Conservation (phyloP, 2,797 vertebrate species). For the Gadopsis marmoratus region DNA sequence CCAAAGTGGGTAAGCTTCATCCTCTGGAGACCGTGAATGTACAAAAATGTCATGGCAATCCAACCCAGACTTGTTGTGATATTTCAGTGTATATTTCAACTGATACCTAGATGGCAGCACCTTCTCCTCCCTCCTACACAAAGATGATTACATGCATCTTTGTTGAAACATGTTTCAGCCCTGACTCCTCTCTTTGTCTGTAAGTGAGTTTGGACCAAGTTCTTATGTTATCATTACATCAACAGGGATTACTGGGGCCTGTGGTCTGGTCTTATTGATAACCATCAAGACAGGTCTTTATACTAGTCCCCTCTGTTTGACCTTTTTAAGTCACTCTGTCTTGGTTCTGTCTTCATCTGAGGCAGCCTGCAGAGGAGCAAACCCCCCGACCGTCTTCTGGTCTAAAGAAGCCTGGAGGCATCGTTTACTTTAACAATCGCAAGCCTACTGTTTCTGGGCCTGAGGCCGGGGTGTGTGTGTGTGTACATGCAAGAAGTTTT, state of each 20-base stretch:
- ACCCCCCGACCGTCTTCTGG: slow-evolving; percentile 18
- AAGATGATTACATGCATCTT: background rate
- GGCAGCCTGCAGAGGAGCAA: slow-evolving; percentile 14
- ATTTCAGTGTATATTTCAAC: background rate
- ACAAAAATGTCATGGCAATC: background rate
- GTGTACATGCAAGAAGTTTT: slow-evolving; percentile 50
- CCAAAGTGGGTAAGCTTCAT: background rate
- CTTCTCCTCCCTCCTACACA: background rate
- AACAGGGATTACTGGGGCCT: slow-evolving; percentile 1
- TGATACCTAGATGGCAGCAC: background rate
- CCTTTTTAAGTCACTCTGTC: slow-evolving; percentile 33
- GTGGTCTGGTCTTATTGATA: slow-evolving; percentile 11
- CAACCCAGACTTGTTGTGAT: background rate
- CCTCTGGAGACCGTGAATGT: background rate
- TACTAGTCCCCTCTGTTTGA: slow-evolving; percentile 23
- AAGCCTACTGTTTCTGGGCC: slow-evolving; percentile 37
- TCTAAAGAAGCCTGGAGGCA: slow-evolving; percentile 55
- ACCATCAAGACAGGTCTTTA: slow-evolving; percentile 36
- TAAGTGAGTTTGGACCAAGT: background rate
- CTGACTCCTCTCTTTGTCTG: slow-evolving; percentile 12
- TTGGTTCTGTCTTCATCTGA: slow-evolving; percentile 28
- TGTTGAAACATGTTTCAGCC: slow-evolving; percentile 15
- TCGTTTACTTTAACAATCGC: slow-evolving; percentile 59
- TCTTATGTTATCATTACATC: slow-evolving; percentile 17
- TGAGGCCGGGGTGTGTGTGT: slow-evolving; percentile 49